phyloP scores from a whole-genome alignment of 2,888 invertebrate genomes.

The Timema podura region DNA sequence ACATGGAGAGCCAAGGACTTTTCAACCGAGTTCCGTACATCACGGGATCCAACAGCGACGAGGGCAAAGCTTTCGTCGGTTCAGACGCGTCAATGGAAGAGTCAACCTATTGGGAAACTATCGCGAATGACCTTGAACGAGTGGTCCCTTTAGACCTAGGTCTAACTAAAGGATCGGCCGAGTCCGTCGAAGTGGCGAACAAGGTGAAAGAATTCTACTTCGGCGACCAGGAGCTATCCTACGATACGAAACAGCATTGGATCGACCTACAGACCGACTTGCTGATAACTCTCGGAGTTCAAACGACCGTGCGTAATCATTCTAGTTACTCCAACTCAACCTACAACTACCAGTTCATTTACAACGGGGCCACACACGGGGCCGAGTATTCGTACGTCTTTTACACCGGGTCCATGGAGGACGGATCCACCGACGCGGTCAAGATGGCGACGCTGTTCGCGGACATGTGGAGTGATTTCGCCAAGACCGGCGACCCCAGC shows the following conservation, averaged over 20 bases:
- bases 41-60: neutral
- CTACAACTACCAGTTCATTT: slow-evolving; percentile 8
- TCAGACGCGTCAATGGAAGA: neutral
- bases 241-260: neutral
- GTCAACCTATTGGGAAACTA: neutral
- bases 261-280: slow-evolving; percentile 4
- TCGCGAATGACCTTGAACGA: neutral
- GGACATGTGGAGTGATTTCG: neutral
- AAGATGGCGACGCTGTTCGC: neutral
- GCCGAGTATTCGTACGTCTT: neutral
- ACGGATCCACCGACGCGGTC: neutral
- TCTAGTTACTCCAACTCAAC: neutral
- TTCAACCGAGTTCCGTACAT: slow-evolving; percentile 13
- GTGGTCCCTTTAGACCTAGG: slow-evolving; percentile 1
- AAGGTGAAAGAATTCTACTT: slow-evolving; percentile 7
- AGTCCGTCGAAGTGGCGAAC: neutral
- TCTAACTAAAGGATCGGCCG: neutral
- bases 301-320: neutral
- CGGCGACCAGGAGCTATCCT: slow-evolving; percentile 3
- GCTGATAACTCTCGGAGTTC: slow-evolving; percentile 2
- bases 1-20: neutral
- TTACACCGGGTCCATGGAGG: neutral
- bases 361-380: neutral
- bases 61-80: neutral
- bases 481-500: neutral